phyloP scores from a whole-genome alignment of 2,888 invertebrate species.

The Patella depressa region DNA sequence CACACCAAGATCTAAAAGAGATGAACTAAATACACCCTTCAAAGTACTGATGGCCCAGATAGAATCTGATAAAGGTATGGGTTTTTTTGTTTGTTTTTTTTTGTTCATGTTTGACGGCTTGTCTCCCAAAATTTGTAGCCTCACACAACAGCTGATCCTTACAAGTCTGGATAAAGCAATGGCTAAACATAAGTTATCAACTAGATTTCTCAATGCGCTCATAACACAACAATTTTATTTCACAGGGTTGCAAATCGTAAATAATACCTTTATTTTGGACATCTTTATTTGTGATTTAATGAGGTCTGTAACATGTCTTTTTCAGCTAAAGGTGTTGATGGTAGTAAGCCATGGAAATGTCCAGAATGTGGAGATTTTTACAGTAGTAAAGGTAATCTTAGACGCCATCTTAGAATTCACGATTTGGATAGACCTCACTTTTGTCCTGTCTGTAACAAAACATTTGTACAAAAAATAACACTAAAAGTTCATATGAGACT shows the following conservation, averaged over 20 bases:
- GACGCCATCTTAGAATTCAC: slow-evolving; percentile 20
- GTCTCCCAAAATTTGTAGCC: too few species aligned
- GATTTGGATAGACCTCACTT: slow-evolving; percentile 26
- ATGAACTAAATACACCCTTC: neutral
- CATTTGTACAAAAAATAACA: slow-evolving; percentile 37
- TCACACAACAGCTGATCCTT: too few species aligned
- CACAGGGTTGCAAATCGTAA: too few species aligned
- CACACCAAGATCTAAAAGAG: neutral
- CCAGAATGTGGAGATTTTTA: slow-evolving; percentile 18
- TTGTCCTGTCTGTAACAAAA: slow-evolving; percentile 36
- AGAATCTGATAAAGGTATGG: slow-evolving; percentile 4
- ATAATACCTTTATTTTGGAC: too few species aligned
- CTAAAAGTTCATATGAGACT: slow-evolving; percentile 39
- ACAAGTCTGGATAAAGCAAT: too few species aligned
- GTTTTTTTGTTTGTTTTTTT: neutral
- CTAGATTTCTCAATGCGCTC: too few species aligned
- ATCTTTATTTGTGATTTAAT: too few species aligned
- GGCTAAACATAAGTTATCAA: too few species aligned
- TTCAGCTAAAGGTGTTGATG: neutral
- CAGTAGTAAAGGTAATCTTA: slow-evolving; percentile 18
- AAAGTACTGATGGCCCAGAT: slow-evolving; percentile 6
- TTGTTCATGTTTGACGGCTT: neutral
- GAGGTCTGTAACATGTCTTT: too few species aligned
- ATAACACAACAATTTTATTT: too few species aligned
- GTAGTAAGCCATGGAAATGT: slow-evolving; percentile 10